Percentiles rank a stretch among this genome's conserved stretches.
phyloP scores from a whole-genome alignment of 2,113 vertebrate species.

The Hassar affinis region DNA sequence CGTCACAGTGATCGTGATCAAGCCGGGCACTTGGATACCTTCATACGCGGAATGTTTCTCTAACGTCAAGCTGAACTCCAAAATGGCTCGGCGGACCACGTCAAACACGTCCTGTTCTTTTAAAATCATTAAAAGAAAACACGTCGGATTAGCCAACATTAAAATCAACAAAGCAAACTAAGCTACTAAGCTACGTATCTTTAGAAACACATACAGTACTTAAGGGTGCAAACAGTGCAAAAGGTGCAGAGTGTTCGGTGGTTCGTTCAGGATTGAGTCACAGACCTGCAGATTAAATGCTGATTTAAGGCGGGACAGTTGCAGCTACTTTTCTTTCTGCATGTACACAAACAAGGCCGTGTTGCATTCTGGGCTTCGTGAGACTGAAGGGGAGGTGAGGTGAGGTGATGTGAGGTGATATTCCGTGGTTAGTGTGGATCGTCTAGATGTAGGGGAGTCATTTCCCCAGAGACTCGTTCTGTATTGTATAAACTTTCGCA shows the following conservation, averaged over 20 bases:
- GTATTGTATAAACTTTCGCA: not conserved
- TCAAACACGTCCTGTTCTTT: too few relatives aligned
- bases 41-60: not conserved
- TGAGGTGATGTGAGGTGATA: not conserved
- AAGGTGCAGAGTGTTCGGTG: not conserved
- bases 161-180: not conserved
- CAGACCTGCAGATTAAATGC: not conserved
- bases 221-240: constrained; percentile 14
- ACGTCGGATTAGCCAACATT: not conserved
- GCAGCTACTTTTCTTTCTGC: not conserved
- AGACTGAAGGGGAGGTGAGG: not conserved
- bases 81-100: too few relatives aligned
- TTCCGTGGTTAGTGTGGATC: not conserved
- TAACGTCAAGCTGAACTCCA: not conserved
- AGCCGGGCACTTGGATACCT: not conserved
- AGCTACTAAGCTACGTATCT: too few relatives aligned
- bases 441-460: too few relatives aligned
- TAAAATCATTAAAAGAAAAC: not conserved
- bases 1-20: not conserved
- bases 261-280: not conserved
- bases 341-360: not conserved
- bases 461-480: not conserved
- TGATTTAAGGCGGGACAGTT: not conserved
- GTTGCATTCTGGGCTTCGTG: not conserved
- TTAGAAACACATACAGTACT: not conserved